Percentiles rank a stretch among this genome's conserved stretches.
Evolutionary conservation across 1,140 invertebrate species (phyloP).

Genomic region (Liolophura sinensis): DNA sequence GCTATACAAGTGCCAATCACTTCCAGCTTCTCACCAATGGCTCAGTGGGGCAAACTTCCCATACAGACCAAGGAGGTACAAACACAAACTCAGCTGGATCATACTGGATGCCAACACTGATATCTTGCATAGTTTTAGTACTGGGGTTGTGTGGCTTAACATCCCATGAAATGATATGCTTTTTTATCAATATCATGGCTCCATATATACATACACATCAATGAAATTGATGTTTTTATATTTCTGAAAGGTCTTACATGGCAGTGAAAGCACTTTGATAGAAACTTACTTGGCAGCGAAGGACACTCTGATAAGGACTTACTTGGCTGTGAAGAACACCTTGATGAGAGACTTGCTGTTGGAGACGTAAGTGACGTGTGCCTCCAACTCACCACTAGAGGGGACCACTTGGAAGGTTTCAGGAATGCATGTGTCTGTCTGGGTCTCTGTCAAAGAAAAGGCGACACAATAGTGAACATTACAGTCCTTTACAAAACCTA

Average conservation of each 20-base stretch:
- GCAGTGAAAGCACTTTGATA: neutral
- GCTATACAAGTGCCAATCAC: no score
- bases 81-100: neutral
- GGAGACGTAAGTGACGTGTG: constrained; percentile 46
- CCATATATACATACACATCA: neutral
- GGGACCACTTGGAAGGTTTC: constrained; percentile 42
- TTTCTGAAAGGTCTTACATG: neutral
- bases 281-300: neutral
- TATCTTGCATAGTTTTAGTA: no score
- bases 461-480: neutral
- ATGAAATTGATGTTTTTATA: neutral
- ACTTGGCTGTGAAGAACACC: constrained; percentile 52
- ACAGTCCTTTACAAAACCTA: neutral
- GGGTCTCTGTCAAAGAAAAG: constrained; percentile 24
- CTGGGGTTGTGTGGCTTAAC: no score
- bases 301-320: constrained; percentile 20
- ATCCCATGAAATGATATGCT: no score
- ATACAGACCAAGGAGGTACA: no score
- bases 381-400: constrained; percentile 37
- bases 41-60: no score
- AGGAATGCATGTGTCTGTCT: constrained; percentile 24
- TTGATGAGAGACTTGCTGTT: constrained; percentile 45
- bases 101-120: no score
- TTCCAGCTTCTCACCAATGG: no score
- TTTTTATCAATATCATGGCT: neutral